Percentiles rank a stretch among this genome's conserved stretches.
Evolutionary conservation across 2,113 vertebrate genomes (phyloP).

Genomic region (Potamarius usumacintae): DNA sequence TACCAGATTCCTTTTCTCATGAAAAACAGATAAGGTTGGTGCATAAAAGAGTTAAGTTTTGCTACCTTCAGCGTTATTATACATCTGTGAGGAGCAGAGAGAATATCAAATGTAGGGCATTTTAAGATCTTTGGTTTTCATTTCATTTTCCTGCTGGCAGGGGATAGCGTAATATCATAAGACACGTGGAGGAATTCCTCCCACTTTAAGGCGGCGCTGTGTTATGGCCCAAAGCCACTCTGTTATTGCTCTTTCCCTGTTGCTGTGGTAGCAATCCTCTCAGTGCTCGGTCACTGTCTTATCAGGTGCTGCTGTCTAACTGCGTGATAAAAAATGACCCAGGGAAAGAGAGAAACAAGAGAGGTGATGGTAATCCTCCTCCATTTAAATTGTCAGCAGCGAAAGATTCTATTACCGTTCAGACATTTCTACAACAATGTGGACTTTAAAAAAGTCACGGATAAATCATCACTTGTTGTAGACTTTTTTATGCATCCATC

Average conservation of each 20-base stretch:
- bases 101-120: constrained; percentile 36
- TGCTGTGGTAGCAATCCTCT: constrained; percentile 50
- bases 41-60: background rate
- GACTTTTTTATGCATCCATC: background rate
- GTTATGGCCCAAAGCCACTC: constrained; percentile 48
- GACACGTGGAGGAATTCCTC: constrained; percentile 45
- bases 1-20: background rate
- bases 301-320: constrained; percentile 46
- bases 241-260: constrained; percentile 52
- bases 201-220: constrained; percentile 28
- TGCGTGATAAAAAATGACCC: constrained; percentile 37
- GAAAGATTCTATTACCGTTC: background rate
- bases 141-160: constrained; percentile 43
- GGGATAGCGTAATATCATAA: constrained; percentile 41
- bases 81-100: background rate
- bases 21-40: background rate
- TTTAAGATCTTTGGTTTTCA: constrained; percentile 46
- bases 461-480: background rate
- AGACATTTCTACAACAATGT: constrained; percentile 5
- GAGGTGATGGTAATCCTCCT: constrained; percentile 26
- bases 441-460: background rate
- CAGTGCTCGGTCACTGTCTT: constrained; percentile 49
- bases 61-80: background rate
- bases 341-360: constrained; percentile 32
- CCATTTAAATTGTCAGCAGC: constrained; percentile 6